Evolutionary conservation across 2,797 vertebrate species (phyloP).

Genomic region (Pogoniulus pusillus): DNA sequence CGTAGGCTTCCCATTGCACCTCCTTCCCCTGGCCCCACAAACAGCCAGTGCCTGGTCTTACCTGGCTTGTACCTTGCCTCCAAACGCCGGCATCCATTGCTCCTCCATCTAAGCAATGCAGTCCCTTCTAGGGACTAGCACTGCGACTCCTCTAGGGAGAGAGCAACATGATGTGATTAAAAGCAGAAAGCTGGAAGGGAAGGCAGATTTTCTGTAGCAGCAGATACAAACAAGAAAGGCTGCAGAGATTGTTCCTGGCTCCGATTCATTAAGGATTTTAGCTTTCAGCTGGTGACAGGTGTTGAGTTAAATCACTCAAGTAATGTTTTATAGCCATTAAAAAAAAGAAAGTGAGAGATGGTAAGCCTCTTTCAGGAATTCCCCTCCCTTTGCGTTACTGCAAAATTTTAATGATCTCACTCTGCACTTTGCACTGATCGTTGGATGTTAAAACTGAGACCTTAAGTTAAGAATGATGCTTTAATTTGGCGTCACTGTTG

Average conservation of each 20-base stretch:
- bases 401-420: background rate
- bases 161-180: background rate
- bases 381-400: background rate
- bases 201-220: background rate
- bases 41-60: background rate
- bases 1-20: background rate
- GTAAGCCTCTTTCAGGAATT: background rate
- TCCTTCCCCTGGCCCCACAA: background rate
- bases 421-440: conserved; percentile 11
- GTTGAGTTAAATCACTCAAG: background rate
- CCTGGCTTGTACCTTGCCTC: background rate
- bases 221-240: background rate
- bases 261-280: background rate
- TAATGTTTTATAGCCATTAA: background rate
- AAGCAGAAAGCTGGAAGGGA: background rate
- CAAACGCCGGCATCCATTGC: background rate
- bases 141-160: background rate
- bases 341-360: background rate
- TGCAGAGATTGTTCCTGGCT: background rate
- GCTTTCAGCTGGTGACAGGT: background rate
- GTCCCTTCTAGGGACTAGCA: too few relatives aligned
- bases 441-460: background rate
- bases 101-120: background rate
- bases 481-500: background rate
- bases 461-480: conserved; percentile 13